Evolutionary conservation across 53 echinoderm and acorn worm genomes (phyloP), one percentile per base, ranked within the genome.

Genomic region (Luidia sarsii): DNA sequence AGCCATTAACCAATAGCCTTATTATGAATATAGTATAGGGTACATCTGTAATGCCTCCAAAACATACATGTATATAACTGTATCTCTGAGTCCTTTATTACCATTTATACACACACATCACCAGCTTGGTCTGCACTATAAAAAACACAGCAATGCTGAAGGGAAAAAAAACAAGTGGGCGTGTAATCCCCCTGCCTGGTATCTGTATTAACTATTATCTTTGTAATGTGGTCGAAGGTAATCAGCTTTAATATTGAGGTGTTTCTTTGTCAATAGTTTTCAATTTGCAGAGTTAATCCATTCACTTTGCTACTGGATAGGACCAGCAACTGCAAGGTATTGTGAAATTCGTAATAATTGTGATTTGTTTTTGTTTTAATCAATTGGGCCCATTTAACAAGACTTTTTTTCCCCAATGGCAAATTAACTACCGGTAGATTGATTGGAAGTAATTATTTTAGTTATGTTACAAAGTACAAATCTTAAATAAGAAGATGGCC

Each of bases 221-320:
- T 34, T 34, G 6, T 15, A 10, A 65, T 65, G 7, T 32, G 24
- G 62, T 33, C 20, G 20, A 3, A 39, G 65, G 37, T 65, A 65
- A 65, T 65, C 33, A 65, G 65, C 33, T 65, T n/a, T n/a, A n/a
- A n/a, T 65, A 65, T 41, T 6, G 11, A 65, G 65, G 65, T 65
- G 34, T 65, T 65, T 65, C 37, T 39, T 35, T 35, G 65, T 65
- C 65, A 65, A 65, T 65, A 65, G 41, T 65, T 65, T 21, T 65
- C 34, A 65, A 38, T 39, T 32, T 65, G 37, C 65, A 65, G 21
- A 35, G 39, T 37, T 65, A 34, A 65, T 65, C 65, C 37, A 22
- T 65, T 39, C 37, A 21, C 34, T 21, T 65, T 65, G 65, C 65
- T 65, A 65, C 65, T 65, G 65, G 65, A 33, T 35, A 65, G 33